Conservation (phyloP, 2,113 vertebrate genomes). For the Sander vitreus region DNA sequence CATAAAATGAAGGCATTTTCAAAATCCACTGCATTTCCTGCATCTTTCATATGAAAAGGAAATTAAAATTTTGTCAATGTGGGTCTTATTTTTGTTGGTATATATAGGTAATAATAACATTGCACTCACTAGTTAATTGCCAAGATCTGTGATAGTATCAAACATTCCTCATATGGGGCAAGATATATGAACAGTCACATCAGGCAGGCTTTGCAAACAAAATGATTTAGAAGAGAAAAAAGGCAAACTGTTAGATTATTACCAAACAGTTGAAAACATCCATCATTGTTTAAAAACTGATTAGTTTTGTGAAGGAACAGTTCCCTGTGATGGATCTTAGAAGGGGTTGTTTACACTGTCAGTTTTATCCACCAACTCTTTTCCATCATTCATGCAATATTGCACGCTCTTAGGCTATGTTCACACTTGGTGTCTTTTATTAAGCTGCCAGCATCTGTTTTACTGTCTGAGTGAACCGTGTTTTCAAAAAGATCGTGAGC, state of each 20-base stretch:
- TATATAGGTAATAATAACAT: neutral
- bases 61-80: neutral
- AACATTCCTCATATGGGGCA: neutral
- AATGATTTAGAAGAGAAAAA: neutral
- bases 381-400: no score
- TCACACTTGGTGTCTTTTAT: no score
- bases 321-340: neutral
- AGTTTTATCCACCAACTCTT: no score
- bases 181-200: neutral
- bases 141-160: neutral
- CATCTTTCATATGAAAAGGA: neutral
- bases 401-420: no score
- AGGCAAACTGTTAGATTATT: neutral
- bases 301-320: neutral
- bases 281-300: neutral
- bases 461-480: no score
- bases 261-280: neutral
- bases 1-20: neutral
- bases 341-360: neutral
- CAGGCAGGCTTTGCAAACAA: neutral
- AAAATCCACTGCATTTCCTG: neutral
- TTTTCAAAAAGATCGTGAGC: no score
- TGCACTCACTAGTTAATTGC: neutral
- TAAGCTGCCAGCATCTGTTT: no score
- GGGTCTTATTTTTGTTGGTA: neutral